Conservation (phyloP, 1,140 invertebrate genomes). For the Octopus sinensis region DNA sequence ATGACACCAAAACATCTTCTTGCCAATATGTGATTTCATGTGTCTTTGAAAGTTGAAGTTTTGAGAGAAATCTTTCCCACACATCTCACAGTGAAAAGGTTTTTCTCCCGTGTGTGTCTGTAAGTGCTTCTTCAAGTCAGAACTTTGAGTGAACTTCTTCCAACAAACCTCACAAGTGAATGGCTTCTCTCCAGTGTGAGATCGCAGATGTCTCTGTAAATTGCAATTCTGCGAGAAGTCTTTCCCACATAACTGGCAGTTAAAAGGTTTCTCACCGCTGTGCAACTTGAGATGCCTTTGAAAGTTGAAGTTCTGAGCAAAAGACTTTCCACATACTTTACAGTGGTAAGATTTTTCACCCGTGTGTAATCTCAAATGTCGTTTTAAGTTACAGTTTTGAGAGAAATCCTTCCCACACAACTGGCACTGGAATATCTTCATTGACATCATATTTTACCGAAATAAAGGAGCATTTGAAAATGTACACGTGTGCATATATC, state of each 20-base stretch:
- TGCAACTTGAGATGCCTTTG: neutral
- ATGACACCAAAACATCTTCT: neutral
- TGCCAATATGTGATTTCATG: neutral
- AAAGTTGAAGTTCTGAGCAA: neutral
- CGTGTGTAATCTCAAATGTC: slow-evolving; percentile 33
- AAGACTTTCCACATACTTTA: slow-evolving; percentile 31
- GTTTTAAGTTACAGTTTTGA: slow-evolving; percentile 13
- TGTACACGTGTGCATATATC: no score
- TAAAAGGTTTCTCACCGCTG: neutral
- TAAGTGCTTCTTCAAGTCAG: neutral
- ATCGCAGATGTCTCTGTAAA: neutral
- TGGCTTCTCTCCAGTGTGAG: neutral
- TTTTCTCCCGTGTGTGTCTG: neutral
- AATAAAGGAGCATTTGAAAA: no score
- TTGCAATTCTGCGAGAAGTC: neutral
- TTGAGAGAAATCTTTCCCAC: neutral
- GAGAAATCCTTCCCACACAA: slow-evolving; percentile 29
- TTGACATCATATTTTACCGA: no score
- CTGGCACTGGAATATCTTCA: slow-evolving; percentile 18
- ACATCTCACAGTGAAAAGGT: neutral
- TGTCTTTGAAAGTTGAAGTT: neutral
- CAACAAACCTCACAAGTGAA: neutral
- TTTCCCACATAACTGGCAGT: neutral
- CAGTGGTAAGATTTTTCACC: slow-evolving; percentile 30
- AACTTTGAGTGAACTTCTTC: neutral